These are phyloP conservation scores for Mobula birostris DNA, from an alignment of 2,113 vertebrate species.

Conservation along the genomic window DNA sequence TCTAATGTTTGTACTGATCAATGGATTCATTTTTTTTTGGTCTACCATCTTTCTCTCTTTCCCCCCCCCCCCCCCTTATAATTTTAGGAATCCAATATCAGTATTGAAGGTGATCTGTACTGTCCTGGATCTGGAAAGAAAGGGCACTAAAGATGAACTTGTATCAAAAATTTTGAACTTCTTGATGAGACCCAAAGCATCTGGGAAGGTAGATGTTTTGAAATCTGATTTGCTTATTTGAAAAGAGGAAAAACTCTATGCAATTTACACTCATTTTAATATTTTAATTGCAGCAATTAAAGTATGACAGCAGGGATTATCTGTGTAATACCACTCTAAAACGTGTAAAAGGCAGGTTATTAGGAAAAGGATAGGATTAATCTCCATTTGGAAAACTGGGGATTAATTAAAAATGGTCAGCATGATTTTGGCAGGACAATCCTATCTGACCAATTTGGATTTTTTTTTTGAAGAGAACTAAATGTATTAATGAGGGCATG, in stretches of 20 bases:
- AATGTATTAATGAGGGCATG: no score
- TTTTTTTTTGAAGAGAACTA: no score
- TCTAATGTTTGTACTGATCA: neutral
- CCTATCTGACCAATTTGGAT: no score
- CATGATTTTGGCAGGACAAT: no score
- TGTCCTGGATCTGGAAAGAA: slow-evolving; percentile 87
- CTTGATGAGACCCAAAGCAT: slow-evolving; percentile 77
- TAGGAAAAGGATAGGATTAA: no score
- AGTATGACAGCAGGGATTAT: neutral
- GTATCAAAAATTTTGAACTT: slow-evolving; percentile 83
- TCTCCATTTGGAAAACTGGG: no score
- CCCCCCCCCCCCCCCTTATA: neutral
- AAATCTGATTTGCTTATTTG: neutral
- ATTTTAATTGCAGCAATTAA: neutral
- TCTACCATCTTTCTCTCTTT: no score
- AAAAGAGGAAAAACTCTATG: neutral
- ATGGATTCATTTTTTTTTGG: neutral
- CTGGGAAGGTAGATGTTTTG: slow-evolving; percentile 72
- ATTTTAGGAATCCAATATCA: slow-evolving; percentile 50
- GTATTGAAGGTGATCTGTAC: slow-evolving; percentile 81
- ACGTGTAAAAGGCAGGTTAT: no score
- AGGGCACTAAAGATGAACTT: slow-evolving; percentile 77
- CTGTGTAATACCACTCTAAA: no score
- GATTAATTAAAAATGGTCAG: no score
- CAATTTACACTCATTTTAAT: neutral